These are phyloP conservation scores for Clytia hemisphaerica DNA, from an alignment of 30 jellyfish, hydroid and myxozoan genomes.

Conservation along the genomic window DNA sequence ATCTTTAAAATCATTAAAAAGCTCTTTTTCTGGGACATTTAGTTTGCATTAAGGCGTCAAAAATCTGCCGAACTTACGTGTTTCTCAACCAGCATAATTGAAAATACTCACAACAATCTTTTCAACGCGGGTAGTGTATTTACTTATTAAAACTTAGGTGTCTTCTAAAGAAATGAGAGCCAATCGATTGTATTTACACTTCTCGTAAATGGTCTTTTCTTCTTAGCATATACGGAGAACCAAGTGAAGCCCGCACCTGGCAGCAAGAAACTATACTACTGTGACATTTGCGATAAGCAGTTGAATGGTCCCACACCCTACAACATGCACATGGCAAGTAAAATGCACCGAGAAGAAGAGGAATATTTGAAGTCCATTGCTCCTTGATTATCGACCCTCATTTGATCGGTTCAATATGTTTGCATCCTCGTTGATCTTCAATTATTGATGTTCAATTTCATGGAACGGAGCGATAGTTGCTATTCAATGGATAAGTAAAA, in stretches of 20 bases:
- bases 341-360: conserved; percentile 77
- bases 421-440: too few relatives aligned
- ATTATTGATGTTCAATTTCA: background rate
- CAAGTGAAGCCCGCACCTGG: conserved; percentile 27
- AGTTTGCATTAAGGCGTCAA: too few relatives aligned
- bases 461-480: background rate
- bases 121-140: too few relatives aligned
- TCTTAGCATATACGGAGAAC: conserved; percentile 60
- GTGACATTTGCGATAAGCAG: conserved; percentile 66
- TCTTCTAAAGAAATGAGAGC: too few relatives aligned
- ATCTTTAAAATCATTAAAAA: too few relatives aligned
- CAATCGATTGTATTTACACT: too few relatives aligned
- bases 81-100: too few relatives aligned
- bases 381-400: too few relatives aligned
- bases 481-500: background rate
- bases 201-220: background rate
- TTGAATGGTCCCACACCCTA: conserved; percentile 94
- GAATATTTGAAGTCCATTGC: conserved; percentile 27
- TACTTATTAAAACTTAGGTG: too few relatives aligned
- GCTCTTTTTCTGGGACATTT: too few relatives aligned
- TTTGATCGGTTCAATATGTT: background rate
- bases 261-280: conserved; percentile 36
- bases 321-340: conserved; percentile 81
- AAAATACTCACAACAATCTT: too few relatives aligned
- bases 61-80: too few relatives aligned